phyloP scores from a whole-genome alignment of 2,113 vertebrate genomes.

The Mystacornis crossleyi region DNA sequence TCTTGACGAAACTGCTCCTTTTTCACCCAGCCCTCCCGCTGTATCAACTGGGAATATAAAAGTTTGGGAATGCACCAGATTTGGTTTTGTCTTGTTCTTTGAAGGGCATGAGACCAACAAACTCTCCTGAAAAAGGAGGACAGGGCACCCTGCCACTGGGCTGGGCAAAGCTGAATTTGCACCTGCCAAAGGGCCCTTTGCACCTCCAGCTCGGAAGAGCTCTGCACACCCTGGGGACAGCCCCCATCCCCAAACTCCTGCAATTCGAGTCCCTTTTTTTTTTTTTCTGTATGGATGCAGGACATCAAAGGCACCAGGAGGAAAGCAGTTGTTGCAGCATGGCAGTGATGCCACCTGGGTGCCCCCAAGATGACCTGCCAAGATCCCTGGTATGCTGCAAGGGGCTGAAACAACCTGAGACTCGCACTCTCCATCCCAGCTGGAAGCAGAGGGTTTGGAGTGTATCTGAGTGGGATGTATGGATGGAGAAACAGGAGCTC shows the following conservation, averaged over 20 bases:
- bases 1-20: background rate
- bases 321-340: background rate
- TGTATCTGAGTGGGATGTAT: rapidly evolving
- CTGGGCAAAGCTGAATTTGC: background rate
- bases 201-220: background rate
- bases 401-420: background rate
- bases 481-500: background rate
- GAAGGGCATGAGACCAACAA: rapidly evolving
- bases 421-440: rapidly evolving
- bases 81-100: background rate
- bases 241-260: background rate
- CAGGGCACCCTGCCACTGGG: no score
- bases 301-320: background rate
- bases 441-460: background rate
- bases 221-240: background rate
- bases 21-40: background rate
- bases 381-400: rapidly evolving
- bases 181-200: background rate
- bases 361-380: background rate
- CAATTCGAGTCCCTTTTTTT: background rate
- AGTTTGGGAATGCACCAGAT: rapidly evolving
- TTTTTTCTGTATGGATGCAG: background rate
- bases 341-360: background rate
- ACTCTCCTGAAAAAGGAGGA: rapidly evolving
- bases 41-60: rapidly evolving